Conservation (phyloP, 2,888 invertebrate genomes). For the Mycalesis mineus region DNA sequence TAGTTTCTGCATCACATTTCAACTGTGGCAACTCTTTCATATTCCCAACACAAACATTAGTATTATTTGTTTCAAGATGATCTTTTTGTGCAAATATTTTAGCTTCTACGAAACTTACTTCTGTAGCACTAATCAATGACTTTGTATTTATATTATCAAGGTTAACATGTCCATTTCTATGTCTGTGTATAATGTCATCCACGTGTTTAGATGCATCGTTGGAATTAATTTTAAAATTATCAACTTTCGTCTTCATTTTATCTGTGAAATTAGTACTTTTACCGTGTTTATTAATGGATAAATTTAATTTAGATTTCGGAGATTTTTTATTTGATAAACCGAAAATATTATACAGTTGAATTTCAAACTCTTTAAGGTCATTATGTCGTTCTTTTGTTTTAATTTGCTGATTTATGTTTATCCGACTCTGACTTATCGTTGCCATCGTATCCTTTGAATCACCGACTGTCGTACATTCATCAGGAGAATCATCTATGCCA, state of each 20-base stretch:
- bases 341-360: constrained; percentile 5
- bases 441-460: neutral
- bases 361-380: constrained; percentile 4
- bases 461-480: neutral
- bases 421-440: neutral
- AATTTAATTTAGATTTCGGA: constrained; percentile 9
- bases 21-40: neutral
- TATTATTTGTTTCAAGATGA: neutral
- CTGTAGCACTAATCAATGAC: neutral
- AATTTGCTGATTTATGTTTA: neutral
- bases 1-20: neutral
- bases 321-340: neutral
- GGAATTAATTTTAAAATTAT: neutral
- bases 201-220: neutral
- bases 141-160: neutral
- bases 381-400: neutral
- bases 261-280: neutral
- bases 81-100: neutral
- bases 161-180: neutral
- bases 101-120: neutral
- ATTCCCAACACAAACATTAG: neutral
- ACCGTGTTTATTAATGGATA: constrained; percentile 15
- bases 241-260: neutral
- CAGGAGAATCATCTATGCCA: neutral
- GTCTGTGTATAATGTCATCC: neutral